These are phyloP conservation scores for Takifugu rubripes DNA, from an alignment of 2,797 vertebrate species.

Conservation along the genomic window DNA sequence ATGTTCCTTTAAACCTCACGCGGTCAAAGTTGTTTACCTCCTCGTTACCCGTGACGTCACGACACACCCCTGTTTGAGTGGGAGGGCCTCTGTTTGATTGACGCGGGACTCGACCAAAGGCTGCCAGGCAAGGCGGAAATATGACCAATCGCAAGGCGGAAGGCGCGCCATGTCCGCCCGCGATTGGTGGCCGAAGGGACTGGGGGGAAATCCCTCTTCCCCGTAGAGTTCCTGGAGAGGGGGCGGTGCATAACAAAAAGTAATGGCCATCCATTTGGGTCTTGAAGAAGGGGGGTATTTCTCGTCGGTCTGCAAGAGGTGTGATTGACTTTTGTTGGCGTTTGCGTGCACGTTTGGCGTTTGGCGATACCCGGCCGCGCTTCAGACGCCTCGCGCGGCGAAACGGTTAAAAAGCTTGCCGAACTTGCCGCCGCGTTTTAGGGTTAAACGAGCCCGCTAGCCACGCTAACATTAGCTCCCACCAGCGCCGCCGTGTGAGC, in stretches of 20 bases:
- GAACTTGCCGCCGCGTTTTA: conserved; percentile 64
- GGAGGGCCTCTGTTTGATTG: conserved; percentile 49
- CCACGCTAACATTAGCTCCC: conserved; percentile 66
- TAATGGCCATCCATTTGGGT: conserved; percentile 79
- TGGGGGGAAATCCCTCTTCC: conserved; percentile 69
- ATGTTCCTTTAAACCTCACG: conserved; percentile 79
- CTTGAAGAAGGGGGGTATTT: conserved; percentile 66
- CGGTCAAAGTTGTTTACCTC: conserved; percentile 85
- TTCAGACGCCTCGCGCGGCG: conserved; percentile 1
- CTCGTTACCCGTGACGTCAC: conserved; percentile 80
- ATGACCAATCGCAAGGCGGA: conserved; percentile 56
- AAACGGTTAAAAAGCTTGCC: conserved; percentile 33
- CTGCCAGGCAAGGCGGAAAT: conserved; percentile 13
- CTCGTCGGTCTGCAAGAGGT: conserved; percentile 56
- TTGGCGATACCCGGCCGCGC: background rate
- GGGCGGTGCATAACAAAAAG: conserved; percentile 77
- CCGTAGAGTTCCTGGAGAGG: conserved; percentile 60
- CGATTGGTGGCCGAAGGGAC: conserved; percentile 66
- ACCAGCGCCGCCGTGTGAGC: conserved; percentile 40
- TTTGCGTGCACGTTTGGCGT: conserved; percentile 7
- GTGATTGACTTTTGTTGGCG: conserved; percentile 31
- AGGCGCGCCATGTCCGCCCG: conserved; percentile 24
- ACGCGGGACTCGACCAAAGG: conserved; percentile 56
- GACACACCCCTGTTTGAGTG: conserved; percentile 82
- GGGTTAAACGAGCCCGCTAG: conserved; percentile 66